Evolutionary conservation across 2,888 invertebrate genomes (phyloP).

Genomic region (Drosophila glabriapex): DNA sequence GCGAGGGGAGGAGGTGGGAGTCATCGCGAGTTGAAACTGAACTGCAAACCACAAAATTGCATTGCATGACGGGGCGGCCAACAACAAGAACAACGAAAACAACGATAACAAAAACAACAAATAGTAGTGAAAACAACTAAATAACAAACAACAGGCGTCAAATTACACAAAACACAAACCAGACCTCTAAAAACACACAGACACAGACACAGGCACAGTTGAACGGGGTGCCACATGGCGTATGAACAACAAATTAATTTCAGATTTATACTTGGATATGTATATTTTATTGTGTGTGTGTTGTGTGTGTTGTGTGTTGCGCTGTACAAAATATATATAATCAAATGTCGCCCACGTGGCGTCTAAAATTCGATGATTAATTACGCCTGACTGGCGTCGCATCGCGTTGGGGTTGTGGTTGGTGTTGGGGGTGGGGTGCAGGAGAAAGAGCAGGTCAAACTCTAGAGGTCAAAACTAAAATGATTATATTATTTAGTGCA

Average conservation of each 20-base stretch:
- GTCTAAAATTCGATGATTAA: constrained; percentile 71
- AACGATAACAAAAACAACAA: constrained; percentile 29
- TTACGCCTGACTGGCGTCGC: constrained; percentile 56
- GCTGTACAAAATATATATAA: constrained; percentile 61
- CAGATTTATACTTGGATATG: constrained; percentile 60
- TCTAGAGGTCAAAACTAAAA: constrained; percentile 21
- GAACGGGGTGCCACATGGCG: constrained; percentile 44
- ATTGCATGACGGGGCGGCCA: constrained; percentile 71
- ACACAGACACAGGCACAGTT: background rate
- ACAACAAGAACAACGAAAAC: constrained; percentile 21
- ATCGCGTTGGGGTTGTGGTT: background rate
- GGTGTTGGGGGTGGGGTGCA: background rate
- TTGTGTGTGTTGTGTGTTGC: constrained; percentile 5
- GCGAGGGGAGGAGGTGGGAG: background rate
- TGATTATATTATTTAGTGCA: constrained; percentile 17
- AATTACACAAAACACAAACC: constrained; percentile 75
- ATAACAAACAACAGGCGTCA: constrained; percentile 81
- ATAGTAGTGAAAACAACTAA: constrained; percentile 68
- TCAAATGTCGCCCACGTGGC: constrained; percentile 68
- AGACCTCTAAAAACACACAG: constrained; percentile 37
- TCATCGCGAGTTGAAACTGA: constrained; percentile 27
- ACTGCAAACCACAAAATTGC: constrained; percentile 76
- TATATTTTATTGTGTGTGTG: constrained; percentile 5
- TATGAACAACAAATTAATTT: constrained; percentile 76
- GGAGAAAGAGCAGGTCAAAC: background rate